Evolutionary conservation across 2,888 invertebrate genomes (phyloP).

Genomic region (Campoplex nolae): DNA sequence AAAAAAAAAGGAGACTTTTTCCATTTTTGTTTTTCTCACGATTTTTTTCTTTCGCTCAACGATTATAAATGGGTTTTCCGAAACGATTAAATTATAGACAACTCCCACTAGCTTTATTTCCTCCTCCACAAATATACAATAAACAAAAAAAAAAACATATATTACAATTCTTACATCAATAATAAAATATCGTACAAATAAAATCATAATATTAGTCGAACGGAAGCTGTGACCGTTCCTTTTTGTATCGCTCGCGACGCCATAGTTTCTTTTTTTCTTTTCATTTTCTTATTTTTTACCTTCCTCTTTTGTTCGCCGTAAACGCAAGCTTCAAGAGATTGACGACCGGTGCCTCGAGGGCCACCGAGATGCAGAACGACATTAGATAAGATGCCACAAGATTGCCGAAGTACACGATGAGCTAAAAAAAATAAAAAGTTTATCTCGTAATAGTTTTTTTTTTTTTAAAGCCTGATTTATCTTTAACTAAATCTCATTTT

Average conservation of each 20-base stretch:
- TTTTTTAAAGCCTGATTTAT: slow-evolving; percentile 5
- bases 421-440: slow-evolving; percentile 79
- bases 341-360: slow-evolving; percentile 93
- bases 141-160: slow-evolving; percentile 35
- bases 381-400: slow-evolving; percentile 91
- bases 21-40: background rate
- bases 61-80: background rate
- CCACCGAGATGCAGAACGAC: slow-evolving; percentile 91
- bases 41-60: background rate
- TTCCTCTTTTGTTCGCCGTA: slow-evolving; percentile 83
- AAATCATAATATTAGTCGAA: slow-evolving; percentile 25
- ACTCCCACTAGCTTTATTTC: slow-evolving; percentile 57
- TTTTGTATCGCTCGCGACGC: slow-evolving; percentile 7
- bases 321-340: slow-evolving; percentile 90
- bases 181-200: slow-evolving; percentile 27
- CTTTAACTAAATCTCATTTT: background rate
- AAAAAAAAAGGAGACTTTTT: background rate
- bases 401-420: slow-evolving; percentile 91
- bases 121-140: slow-evolving; percentile 50
- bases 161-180: slow-evolving; percentile 50
- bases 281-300: slow-evolving; percentile 74
- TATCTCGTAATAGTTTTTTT: background rate
- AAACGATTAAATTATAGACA: slow-evolving; percentile 11
- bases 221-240: background rate
- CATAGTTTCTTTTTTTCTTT: slow-evolving; percentile 9